These are phyloP conservation scores for Camponotus vicinus DNA, from an alignment of 1,140 invertebrate species.

Conservation along the genomic window DNA sequence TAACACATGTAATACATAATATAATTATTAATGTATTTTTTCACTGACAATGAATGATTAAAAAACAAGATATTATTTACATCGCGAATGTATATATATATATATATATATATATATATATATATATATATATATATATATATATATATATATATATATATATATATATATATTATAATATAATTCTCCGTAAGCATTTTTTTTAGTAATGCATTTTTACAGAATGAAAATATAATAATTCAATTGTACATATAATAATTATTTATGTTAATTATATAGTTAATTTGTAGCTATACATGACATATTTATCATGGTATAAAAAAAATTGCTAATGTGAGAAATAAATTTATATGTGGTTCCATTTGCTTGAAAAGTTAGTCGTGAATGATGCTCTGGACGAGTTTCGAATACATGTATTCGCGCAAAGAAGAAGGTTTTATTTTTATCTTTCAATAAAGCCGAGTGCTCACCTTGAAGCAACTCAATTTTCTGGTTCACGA, in stretches of 20 bases:
- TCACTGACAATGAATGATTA: not conserved
- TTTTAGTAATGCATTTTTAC: too few relatives aligned
- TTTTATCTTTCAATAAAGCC: slow-evolving; percentile 18
- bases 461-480: slow-evolving; percentile 90
- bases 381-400: not conserved
- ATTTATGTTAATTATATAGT: not conserved
- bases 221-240: slow-evolving; percentile 10
- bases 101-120: too few relatives aligned
- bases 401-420: slow-evolving; percentile 11
- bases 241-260: not conserved
- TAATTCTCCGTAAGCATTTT: not conserved
- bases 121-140: too few relatives aligned
- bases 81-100: not conserved
- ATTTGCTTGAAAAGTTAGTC: not conserved
- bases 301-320: slow-evolving; percentile 10
- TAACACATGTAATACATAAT: not conserved
- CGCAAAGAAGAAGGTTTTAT: slow-evolving; percentile 31
- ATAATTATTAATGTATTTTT: too few relatives aligned
- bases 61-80: not conserved
- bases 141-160: too few relatives aligned
- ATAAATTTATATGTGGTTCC: not conserved
- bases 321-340: not conserved
- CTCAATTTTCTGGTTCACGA: slow-evolving; percentile 96
- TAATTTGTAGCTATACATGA: not conserved
- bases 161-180: too few relatives aligned